Evolutionary conservation across 1,140 invertebrate species (phyloP).

Genomic region (Heliconius congener): DNA sequence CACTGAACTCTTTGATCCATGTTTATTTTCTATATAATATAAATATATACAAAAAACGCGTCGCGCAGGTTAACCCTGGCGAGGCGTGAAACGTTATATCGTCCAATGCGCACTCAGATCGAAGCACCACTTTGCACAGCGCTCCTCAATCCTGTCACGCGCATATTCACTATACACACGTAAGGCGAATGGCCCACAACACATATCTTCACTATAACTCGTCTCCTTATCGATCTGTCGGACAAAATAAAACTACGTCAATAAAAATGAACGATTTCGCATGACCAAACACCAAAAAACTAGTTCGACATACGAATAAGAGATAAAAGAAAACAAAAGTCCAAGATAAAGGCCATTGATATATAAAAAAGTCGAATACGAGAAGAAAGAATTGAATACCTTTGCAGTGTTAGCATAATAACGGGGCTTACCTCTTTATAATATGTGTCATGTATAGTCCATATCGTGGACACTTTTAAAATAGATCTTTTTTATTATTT

Average conservation of each 20-base stretch:
- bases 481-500: constrained; percentile 58
- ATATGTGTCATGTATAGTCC: constrained; percentile 68
- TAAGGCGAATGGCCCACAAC: constrained; percentile 60
- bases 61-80: constrained; percentile 52
- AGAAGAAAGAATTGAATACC: constrained; percentile 63
- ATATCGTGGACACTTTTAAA: constrained; percentile 61
- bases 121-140: constrained; percentile 52
- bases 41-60: constrained; percentile 47
- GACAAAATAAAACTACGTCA: constrained; percentile 70
- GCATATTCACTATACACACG: constrained; percentile 67
- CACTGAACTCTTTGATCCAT: constrained; percentile 84
- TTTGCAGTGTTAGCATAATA: constrained; percentile 46
- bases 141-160: constrained; percentile 69
- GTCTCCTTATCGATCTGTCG: constrained; percentile 77
- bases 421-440: constrained; percentile 58
- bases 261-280: constrained; percentile 52
- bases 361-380: constrained; percentile 75
- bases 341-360: constrained; percentile 78
- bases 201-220: constrained; percentile 70
- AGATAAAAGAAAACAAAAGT: constrained; percentile 79
- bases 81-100: constrained; percentile 52
- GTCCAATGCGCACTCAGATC: constrained; percentile 55
- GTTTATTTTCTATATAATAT: constrained; percentile 46
- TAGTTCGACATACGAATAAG: constrained; percentile 61
- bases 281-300: constrained; percentile 58